Conservation (phyloP, 1,140 invertebrate species). For the Chionoecetes opilio region DNA sequence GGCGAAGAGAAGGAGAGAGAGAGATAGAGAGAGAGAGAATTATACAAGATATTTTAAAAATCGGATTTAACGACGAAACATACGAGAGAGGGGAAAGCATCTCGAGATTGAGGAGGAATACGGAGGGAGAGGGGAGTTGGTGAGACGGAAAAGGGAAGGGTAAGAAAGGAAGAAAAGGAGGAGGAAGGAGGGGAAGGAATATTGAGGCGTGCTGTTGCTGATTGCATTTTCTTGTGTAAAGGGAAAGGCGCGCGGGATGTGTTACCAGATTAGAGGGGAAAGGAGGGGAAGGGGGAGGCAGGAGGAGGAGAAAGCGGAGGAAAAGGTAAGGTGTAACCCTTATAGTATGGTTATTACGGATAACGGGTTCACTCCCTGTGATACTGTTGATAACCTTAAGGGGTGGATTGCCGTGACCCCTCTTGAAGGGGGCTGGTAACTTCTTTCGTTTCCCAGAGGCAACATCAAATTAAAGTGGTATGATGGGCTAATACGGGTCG, state of each 20-base stretch:
- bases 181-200: not conserved
- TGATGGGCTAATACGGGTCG: too few species aligned
- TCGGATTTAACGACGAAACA: not conserved
- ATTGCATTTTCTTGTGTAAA: constrained; percentile 8
- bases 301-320: not conserved
- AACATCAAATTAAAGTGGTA: too few species aligned
- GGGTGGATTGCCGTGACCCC: too few species aligned
- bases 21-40: too few species aligned
- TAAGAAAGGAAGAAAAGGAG: not conserved
- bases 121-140: not conserved
- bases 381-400: too few species aligned
- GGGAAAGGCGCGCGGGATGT: not conserved
- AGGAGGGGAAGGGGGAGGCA: not conserved
- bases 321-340: too few species aligned
- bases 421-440: too few species aligned
- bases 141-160: not conserved
- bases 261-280: constrained; percentile 7
- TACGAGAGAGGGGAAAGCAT: not conserved
- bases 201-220: not conserved
- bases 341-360: too few species aligned
- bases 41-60: too few species aligned
- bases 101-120: not conserved
- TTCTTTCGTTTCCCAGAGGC: too few species aligned
- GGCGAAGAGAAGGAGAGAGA: too few species aligned
- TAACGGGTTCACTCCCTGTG: too few species aligned